Conservation (phyloP, 2,113 vertebrate genomes). For the Setophaga kirtlandii region DNA sequence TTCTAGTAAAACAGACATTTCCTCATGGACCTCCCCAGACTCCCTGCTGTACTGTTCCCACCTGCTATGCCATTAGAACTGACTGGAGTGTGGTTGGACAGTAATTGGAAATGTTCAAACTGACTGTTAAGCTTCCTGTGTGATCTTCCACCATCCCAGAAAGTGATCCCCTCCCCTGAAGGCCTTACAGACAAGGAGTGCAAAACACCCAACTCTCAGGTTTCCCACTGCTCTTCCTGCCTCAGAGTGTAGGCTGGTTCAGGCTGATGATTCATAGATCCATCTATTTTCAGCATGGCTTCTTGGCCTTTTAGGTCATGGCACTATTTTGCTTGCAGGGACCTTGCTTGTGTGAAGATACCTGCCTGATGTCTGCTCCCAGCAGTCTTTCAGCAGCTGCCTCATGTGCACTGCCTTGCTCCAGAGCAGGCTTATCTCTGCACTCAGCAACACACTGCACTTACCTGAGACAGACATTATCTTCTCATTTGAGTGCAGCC, state of each 20-base stretch:
- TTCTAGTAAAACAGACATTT: not conserved
- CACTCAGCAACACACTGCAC: not conserved
- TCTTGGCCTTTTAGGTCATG: not conserved
- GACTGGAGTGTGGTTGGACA: not conserved
- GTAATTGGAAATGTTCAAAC: rapidly evolving
- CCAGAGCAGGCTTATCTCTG: not conserved
- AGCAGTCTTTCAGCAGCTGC: not conserved
- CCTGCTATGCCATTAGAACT: rapidly evolving
- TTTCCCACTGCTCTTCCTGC: not conserved
- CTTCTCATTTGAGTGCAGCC: not conserved
- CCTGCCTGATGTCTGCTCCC: not conserved
- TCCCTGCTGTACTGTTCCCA: rapidly evolving
- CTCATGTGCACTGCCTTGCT: not conserved
- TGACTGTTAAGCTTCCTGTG: not conserved
- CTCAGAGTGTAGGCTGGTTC: not conserved
- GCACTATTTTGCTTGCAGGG: not conserved
- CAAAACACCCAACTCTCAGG: not conserved
- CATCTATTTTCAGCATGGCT: not conserved
- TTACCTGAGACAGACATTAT: not conserved
- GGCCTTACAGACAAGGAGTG: not conserved
- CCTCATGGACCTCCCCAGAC: not conserved
- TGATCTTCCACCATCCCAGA: not conserved
- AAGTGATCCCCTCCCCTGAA: not conserved
- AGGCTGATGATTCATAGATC: not conserved
- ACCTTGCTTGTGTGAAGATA: not conserved